These are phyloP conservation scores for Eupithecia insigniata DNA, from an alignment of 2,888 invertebrate genomes.

Conservation along the genomic window DNA sequence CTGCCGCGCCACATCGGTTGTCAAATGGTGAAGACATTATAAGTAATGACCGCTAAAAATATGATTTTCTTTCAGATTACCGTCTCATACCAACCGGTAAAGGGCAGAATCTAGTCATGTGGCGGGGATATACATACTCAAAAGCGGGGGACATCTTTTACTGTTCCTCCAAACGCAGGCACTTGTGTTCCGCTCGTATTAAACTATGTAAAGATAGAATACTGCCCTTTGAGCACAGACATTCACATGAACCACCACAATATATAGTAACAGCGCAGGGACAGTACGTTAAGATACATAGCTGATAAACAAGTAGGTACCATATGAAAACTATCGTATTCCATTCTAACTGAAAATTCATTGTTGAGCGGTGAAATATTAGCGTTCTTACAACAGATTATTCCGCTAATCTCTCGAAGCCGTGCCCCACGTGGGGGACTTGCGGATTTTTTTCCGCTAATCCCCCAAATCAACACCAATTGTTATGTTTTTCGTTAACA, in stretches of 20 bases:
- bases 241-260: slow-evolving; percentile 12
- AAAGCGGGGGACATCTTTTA: slow-evolving; percentile 28
- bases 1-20: no score
- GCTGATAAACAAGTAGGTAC: neutral
- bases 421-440: no score
- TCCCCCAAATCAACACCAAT: no score
- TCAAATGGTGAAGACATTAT: no score
- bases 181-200: slow-evolving; percentile 7
- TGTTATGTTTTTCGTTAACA: no score
- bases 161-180: slow-evolving; percentile 6
- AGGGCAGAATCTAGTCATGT: slow-evolving; percentile 48
- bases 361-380: no score
- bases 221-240: neutral
- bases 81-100: slow-evolving; percentile 34
- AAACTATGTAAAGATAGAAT: slow-evolving; percentile 8
- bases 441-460: no score
- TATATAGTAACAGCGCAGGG: slow-evolving; percentile 13
- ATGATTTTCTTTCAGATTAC: slow-evolving; percentile 12
- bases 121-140: slow-evolving; percentile 47
- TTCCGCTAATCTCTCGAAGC: no score
- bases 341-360: no score
- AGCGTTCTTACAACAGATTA: no score
- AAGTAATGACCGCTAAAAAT: neutral
- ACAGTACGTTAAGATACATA: neutral
- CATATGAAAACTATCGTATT: neutral